Conservation (phyloP, 2,797 vertebrate genomes). For the Pipistrellus nathusii region DNA sequence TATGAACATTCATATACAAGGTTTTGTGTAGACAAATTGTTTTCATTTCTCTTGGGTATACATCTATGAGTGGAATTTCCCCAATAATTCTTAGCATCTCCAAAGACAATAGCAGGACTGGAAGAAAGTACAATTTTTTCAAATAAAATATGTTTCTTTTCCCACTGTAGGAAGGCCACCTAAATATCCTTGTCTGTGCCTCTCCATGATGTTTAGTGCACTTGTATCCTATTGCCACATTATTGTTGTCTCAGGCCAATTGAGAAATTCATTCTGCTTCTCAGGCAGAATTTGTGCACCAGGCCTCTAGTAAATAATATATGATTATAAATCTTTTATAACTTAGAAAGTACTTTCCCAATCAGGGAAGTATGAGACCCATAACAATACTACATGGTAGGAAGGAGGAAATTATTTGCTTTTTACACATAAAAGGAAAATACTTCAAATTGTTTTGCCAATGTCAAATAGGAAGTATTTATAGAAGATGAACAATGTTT, state of each 20-base stretch:
- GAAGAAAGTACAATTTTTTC: no score
- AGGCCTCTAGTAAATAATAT: not conserved
- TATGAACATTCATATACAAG: not conserved
- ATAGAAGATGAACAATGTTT: not conserved
- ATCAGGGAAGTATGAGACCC: not conserved
- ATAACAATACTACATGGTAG: not conserved
- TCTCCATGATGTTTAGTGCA: no score
- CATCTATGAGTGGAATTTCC: not conserved
- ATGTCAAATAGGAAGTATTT: not conserved
- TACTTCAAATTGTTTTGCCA: constrained; percentile 16
- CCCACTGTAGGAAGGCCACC: no score
- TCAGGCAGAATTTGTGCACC: no score
- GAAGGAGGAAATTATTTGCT: not conserved
- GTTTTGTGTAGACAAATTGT: not conserved
- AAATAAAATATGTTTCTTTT: no score
- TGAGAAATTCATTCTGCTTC: no score
- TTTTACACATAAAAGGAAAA: not conserved
- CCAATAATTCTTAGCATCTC: not conserved
- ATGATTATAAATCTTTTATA: not conserved
- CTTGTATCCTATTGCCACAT: no score
- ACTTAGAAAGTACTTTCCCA: constrained; percentile 1
- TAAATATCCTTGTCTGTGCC: no score
- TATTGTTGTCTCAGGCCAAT: no score
- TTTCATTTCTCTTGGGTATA: not conserved
- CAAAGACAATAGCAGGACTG: no score